Base-by-base conservation (phyloP, 2,797 vertebrate genomes). In the Artibeus lituratus region DNA sequence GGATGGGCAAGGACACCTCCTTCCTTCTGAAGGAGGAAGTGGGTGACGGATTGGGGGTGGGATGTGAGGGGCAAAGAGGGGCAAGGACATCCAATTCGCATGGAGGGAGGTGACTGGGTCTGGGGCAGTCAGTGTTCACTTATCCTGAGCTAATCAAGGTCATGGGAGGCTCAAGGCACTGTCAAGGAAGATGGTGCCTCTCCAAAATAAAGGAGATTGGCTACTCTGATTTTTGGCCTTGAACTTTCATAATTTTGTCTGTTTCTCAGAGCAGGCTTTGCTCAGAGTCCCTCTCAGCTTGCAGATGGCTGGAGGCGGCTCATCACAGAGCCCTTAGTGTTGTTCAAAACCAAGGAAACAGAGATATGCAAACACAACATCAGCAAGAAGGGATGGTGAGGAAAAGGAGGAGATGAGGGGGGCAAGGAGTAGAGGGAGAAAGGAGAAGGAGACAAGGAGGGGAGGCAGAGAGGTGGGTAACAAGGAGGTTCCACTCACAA, bases 151-250 rank as follows among this genome's bases (percentile, higher is more conserved):
- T 78, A 55, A 49, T 10, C 18, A 37, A 78, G 88, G 22, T n/a
- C 26, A n/a, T 0, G 2, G 18, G 39, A 94, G 78, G 51, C 19
- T 42, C 2, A 32, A 57, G 26, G 12, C 26, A 3, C 49, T 78
- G 16, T 22, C 0, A 0, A 16, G n/a, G 14, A 70, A 74, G 21
- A 9, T 5, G 15, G 8, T 53, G 6, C 47, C 44, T 84, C 82
- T 42, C 32, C 0, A 0, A 47, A 37, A 67, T 14, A 14, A 10
- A n/a, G 6, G 11, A 42, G 21, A 70, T 12, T 67, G 12, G 4
- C 53, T 35, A 1, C 37, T 29, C 59, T 22, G 53, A n/a, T 69
- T 87, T 26, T 49, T 77, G 76, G 83, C 74, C 76, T 62, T 21
- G 19, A 77, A 57, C 0, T 0, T 55, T 18, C n/a, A 16, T 8